Base-by-base conservation (phyloP, 2,888 invertebrate genomes). In the Alloplasta piceator region DNA sequence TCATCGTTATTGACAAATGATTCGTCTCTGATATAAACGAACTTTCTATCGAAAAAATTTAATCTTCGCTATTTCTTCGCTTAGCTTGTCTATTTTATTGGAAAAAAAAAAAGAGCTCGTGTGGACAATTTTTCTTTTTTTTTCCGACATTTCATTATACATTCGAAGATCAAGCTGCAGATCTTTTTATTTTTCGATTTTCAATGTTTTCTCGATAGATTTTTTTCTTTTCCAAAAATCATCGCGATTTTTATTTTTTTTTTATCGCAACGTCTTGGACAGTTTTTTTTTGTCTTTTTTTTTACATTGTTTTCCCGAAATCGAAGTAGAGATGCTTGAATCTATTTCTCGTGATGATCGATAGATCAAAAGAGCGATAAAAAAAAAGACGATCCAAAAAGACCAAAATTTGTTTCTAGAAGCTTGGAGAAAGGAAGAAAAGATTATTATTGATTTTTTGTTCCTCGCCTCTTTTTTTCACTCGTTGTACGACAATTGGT, bases 1-100 rank as follows among this genome's bases (percentile, higher is more conserved):
- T 82, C 80, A 26, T 58, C 82, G 80, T 85, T 48, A 48, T 77
- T 74, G 58, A 64, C 26, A 48, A 83, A 83, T 79, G 52, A 83
- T 70, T 81, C 46, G 39, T 64, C 36, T 61, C 9, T 61, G 66
- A 61, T 56, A 72, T 77, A 46, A 60, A 76, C 76, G n/a, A 55
- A 63, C 63, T 70, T 43, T 73, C 55, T 48, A 50, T 46, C 5
- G 5, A 26, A 26, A 50, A 36, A 66, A 9, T 10, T 56, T 60
- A 6, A 46, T 38, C 63, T 46, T 60, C 39, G 74, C 63, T 79
- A 43, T 63, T 74, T 74, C 66, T 79, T 64, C 50, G 70, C 79
- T 78, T 63, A 73, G 78, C 56, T 66, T 67, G 39, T 75, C 52
- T 70, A 26, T 70, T 68, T 64, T 52, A 64, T 67, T 50, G 58